A percentile compares a stretch with the other conserved stretches of the same genome.
Conservation (phyloP, 2,797 vertebrate genomes). For the Macropus fuliginosus region DNA sequence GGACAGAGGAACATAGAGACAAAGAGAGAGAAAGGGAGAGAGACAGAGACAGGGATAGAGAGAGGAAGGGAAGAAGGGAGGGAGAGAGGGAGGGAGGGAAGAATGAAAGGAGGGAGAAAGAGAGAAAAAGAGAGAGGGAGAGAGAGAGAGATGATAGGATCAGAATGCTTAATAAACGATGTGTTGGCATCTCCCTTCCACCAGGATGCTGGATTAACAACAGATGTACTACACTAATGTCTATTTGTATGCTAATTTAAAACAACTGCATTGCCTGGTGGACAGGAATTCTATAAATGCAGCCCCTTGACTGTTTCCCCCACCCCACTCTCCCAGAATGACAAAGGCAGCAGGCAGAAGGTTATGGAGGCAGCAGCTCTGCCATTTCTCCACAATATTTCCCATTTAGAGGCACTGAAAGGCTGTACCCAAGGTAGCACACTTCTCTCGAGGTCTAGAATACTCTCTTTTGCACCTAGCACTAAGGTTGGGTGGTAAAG, state of each 20-base stretch:
- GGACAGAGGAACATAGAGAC: not conserved
- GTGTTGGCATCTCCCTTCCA: conserved; percentile 88
- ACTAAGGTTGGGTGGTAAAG: not conserved
- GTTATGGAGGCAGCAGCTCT: not conserved
- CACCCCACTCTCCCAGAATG: conserved; percentile 49
- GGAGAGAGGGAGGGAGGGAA: conserved; percentile 78
- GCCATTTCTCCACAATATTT: not conserved
- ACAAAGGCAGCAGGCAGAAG: conserved; percentile 6
- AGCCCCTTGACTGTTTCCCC: conserved; percentile 68
- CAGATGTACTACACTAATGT: conserved; percentile 88
- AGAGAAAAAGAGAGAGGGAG: not conserved
- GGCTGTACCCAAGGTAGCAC: not conserved
- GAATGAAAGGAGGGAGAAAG: conserved; percentile 51
- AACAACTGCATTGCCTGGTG: conserved; percentile 85
- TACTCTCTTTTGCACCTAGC: not conserved
- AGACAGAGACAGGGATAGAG: conserved; percentile 74
- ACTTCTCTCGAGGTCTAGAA: not conserved
- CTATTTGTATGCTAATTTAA: conserved; percentile 89
- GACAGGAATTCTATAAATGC: conserved; percentile 86
- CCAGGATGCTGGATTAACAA: conserved; percentile 87
- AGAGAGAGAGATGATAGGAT: conserved; percentile 86
- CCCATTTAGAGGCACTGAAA: not conserved
- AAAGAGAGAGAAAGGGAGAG: not conserved
- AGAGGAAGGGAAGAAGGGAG: conserved; percentile 69
- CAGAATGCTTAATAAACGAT: conserved; percentile 87